Percentiles rank a stretch among this genome's conserved stretches.
These are phyloP conservation scores for Microctenopoma stevenorrisi DNA, from an alignment of 2,797 vertebrate species.

Conservation along the genomic window DNA sequence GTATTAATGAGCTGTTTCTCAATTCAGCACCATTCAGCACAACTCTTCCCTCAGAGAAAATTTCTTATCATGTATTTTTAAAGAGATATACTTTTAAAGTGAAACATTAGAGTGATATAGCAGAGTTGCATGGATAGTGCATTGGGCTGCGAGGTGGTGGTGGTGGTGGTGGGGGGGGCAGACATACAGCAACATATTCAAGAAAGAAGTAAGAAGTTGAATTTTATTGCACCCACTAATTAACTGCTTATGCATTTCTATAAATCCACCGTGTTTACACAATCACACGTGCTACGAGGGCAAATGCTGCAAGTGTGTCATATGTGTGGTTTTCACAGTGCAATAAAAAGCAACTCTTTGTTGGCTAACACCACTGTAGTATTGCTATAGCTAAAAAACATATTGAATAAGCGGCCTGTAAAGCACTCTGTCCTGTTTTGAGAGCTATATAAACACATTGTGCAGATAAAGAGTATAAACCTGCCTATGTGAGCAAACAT, in stretches of 20 bases:
- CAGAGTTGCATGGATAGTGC: conserved; percentile 10
- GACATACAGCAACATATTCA: conserved; percentile 17
- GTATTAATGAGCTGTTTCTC: conserved; percentile 49
- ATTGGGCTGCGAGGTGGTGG: neutral
- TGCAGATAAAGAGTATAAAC: conserved; percentile 6
- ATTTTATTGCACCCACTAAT: neutral
- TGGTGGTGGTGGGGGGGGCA: neutral
- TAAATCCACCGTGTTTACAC: neutral
- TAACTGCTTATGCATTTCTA: neutral
- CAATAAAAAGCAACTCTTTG: neutral
- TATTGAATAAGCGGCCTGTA: neutral
- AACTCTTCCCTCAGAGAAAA: conserved; percentile 32
- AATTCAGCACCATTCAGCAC: conserved; percentile 46
- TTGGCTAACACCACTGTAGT: neutral
- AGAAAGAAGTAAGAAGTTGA: neutral
- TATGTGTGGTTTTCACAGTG: neutral
- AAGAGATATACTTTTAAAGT: conserved; percentile 48
- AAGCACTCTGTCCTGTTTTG: neutral
- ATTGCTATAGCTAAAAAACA: neutral
- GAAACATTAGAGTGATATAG: conserved; percentile 30
- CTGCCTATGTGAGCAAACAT: conserved; percentile 19
- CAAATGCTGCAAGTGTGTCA: neutral
- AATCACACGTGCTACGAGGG: neutral
- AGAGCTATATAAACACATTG: neutral
- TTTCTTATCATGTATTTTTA: conserved; percentile 43